A percentile compares a stretch with the other conserved stretches of the same genome.
Evolutionary conservation across 2,797 vertebrate species (phyloP).

Genomic region (Hafferia zeledoni): DNA sequence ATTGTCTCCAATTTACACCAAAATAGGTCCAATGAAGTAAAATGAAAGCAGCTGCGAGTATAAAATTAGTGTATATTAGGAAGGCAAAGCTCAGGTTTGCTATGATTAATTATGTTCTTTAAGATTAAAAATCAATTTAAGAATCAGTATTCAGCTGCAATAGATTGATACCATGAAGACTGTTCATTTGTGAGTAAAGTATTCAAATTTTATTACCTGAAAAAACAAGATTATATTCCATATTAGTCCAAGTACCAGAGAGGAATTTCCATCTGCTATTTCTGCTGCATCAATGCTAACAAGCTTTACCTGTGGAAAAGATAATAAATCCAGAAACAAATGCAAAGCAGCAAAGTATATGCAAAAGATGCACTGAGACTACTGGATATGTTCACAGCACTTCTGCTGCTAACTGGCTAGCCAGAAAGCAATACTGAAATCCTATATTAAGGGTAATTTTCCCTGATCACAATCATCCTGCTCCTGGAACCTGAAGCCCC

Average conservation of each 20-base stretch:
- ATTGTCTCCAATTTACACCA: slow-evolving; percentile 4
- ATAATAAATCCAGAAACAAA: not conserved
- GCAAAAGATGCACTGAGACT: not conserved
- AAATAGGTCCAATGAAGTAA: slow-evolving; percentile 24
- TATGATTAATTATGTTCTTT: slow-evolving; percentile 18
- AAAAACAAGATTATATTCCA: slow-evolving; percentile 99
- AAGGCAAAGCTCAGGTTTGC: not conserved
- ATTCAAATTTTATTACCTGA: slow-evolving; percentile 83
- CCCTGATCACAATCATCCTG: not conserved
- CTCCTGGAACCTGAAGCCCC: not conserved
- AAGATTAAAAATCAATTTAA: slow-evolving; percentile 18
- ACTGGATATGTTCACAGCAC: not conserved
- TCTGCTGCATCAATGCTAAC: slow-evolving; percentile 96
- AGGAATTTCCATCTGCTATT: slow-evolving; percentile 93
- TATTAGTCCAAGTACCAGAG: slow-evolving; percentile 94
- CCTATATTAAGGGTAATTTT: not conserved
- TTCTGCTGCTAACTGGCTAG: not conserved
- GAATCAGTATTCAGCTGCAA: not conserved
- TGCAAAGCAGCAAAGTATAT: not conserved
- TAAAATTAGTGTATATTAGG: not conserved
- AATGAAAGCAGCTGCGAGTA: slow-evolving; percentile 43
- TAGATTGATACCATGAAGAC: not conserved
- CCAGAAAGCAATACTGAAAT: not conserved
- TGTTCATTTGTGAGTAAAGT: not conserved
- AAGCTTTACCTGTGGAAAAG: slow-evolving; percentile 87